Percentiles rank a stretch among this genome's conserved stretches.
Evolutionary conservation across 2,113 vertebrate species (phyloP).

Genomic region (Ophiodon elongatus): DNA sequence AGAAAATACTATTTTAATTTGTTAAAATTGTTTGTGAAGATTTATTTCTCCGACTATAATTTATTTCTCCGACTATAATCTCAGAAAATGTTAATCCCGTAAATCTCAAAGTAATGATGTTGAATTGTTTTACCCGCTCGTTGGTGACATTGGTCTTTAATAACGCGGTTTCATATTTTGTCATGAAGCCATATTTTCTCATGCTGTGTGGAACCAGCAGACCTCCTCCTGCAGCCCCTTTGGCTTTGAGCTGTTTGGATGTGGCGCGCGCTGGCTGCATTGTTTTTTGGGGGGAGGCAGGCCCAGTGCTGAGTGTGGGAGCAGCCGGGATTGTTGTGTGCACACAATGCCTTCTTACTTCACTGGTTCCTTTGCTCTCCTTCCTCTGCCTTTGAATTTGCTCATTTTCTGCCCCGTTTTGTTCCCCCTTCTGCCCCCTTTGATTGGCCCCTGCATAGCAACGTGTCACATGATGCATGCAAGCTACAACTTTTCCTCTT

Average conservation of each 20-base stretch:
- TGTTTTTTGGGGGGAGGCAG: slow-evolving; percentile 32
- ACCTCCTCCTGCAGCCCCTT: slow-evolving; percentile 18
- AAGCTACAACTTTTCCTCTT: slow-evolving; percentile 37
- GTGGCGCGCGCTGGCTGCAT: slow-evolving; percentile 13
- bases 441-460: slow-evolving; percentile 70
- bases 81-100: neutral
- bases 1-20: slow-evolving; percentile 7
- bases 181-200: neutral
- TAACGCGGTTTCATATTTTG: slow-evolving; percentile 15
- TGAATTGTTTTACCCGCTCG: neutral
- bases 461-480: slow-evolving; percentile 56
- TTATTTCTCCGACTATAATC: no score
- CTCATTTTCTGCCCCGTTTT: slow-evolving; percentile 83
- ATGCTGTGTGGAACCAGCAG: neutral
- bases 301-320: slow-evolving; percentile 46
- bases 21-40: neutral
- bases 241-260: slow-evolving; percentile 21
- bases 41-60: neutral
- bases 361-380: slow-evolving; percentile 81
- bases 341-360: slow-evolving; percentile 84
- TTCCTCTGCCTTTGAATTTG: slow-evolving; percentile 84
- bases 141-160: neutral
- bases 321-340: slow-evolving; percentile 72
- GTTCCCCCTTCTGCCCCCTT: slow-evolving; percentile 60
- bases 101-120: neutral